A percentile compares a stretch with the other conserved stretches of the same genome.
phyloP scores from a whole-genome alignment of 2,888 invertebrate species.

The Rhyacophila evoluta region DNA sequence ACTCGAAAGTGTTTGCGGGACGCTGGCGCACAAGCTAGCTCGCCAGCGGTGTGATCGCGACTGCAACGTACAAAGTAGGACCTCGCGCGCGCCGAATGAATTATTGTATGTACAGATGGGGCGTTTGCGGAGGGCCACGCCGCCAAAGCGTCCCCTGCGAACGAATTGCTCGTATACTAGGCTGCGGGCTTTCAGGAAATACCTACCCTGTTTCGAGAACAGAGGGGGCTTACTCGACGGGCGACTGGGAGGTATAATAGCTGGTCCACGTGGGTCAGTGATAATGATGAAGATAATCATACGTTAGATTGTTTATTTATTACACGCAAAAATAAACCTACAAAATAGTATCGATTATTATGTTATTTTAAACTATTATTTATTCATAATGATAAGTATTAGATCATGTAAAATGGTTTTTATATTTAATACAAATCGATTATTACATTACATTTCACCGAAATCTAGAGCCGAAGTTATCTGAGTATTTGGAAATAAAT shows the following conservation, averaged over 20 bases:
- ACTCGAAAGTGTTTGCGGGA: background rate
- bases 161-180: constrained; percentile 19
- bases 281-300: background rate
- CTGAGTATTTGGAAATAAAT: too few relatives aligned
- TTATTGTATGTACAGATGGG: constrained; percentile 8
- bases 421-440: too few relatives aligned
- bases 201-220: background rate
- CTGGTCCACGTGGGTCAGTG: constrained; percentile 9
- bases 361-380: too few relatives aligned
- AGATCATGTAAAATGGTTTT: too few relatives aligned
- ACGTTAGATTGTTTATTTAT: too few relatives aligned
- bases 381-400: too few relatives aligned
- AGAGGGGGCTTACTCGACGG: background rate
- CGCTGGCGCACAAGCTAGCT: background rate
- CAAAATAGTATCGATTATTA: too few relatives aligned
- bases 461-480: too few relatives aligned
- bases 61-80: constrained; percentile 13
- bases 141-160: constrained; percentile 20
- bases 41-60: constrained; percentile 2
- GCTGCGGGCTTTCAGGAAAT: constrained; percentile 24
- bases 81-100: constrained; percentile 20
- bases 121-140: background rate
- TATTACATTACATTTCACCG: too few relatives aligned
- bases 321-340: too few relatives aligned
- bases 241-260: background rate